Percentiles rank a stretch among this genome's conserved stretches.
Evolutionary conservation across 2,113 vertebrate genomes (phyloP).

Genomic region (Xenopus laevis): DNA sequence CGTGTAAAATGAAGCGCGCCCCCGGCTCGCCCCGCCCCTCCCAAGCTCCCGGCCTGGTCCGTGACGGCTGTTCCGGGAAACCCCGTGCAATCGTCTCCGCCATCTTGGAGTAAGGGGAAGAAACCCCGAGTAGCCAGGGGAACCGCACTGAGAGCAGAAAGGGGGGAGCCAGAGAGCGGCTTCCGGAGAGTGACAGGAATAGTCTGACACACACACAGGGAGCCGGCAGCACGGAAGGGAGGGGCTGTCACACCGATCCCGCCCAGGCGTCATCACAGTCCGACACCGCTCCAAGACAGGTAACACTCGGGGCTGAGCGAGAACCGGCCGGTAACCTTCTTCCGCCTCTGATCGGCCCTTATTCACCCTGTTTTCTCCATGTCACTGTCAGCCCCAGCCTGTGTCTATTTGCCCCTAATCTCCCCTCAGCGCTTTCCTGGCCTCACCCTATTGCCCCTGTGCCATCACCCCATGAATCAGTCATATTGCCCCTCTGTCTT

Average conservation of each 20-base stretch:
- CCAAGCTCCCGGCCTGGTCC: conserved; percentile 59
- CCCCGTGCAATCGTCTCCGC: conserved; percentile 76
- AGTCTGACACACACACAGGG: neutral
- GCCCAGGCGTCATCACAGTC: neutral
- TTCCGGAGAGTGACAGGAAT: neutral
- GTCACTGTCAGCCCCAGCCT: too few species aligned
- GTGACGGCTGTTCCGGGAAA: conserved; percentile 75
- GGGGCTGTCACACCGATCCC: neutral
- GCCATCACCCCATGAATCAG: too few species aligned
- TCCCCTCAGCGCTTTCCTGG: too few species aligned
- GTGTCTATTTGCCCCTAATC: too few species aligned
- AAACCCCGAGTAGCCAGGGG: conserved; percentile 2
- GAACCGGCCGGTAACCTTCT: neutral
- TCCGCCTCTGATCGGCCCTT: neutral
- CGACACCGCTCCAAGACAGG: neutral
- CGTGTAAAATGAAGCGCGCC: too few species aligned
- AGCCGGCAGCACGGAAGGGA: neutral
- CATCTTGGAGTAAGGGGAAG: conserved; percentile 74
- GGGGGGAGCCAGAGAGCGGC: neutral
- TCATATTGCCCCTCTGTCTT: too few species aligned
- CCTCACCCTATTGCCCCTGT: too few species aligned
- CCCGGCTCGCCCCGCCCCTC: conserved; percentile 32
- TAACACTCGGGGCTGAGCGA: too few species aligned
- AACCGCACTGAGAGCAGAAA: conserved; percentile 1
- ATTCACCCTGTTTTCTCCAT: neutral